Evolutionary conservation across 37 sponge, comb jelly and placozoan genomes (phyloP).

Genomic region (Diacarnus erythraeanus): DNA sequence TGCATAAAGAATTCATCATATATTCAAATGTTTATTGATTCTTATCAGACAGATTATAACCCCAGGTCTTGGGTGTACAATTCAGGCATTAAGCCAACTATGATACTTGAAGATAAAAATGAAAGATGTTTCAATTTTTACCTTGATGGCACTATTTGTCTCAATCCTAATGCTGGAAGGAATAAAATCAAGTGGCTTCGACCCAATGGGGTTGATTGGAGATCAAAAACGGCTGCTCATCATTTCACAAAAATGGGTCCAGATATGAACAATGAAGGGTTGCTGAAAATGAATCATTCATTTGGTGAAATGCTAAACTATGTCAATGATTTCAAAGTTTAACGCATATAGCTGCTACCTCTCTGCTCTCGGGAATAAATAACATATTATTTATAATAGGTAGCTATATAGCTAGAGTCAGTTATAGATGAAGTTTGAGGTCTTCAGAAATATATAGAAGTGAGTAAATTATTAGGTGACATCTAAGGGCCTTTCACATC

Average conservation of each 20-base stretch:
- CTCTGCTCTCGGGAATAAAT: too few relatives aligned
- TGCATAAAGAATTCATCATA: constrained; percentile 13
- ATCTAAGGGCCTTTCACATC: too few relatives aligned
- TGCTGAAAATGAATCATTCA: background rate
- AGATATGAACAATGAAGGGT: background rate
- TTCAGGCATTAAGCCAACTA: background rate
- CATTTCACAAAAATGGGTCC: background rate
- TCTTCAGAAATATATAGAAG: too few relatives aligned
- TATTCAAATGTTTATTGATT: background rate
- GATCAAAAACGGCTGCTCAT: constrained; percentile 13
- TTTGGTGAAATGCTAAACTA: constrained; percentile 5
- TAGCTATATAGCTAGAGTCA: too few relatives aligned
- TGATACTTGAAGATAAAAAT: background rate
- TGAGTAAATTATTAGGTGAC: too few relatives aligned
- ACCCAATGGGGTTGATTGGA: constrained; percentile 19
- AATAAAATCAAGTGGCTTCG: constrained; percentile 5
- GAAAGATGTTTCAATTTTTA: background rate
- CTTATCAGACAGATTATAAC: background rate
- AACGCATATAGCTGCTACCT: too few relatives aligned
- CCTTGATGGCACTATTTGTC: background rate
- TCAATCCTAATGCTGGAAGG: background rate
- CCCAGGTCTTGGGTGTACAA: background rate
- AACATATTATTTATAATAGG: too few relatives aligned
- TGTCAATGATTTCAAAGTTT: too few relatives aligned
- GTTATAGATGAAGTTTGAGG: too few relatives aligned